Conservation (phyloP, 1,140 invertebrate genomes). For the Frieseomelitta varia region DNA sequence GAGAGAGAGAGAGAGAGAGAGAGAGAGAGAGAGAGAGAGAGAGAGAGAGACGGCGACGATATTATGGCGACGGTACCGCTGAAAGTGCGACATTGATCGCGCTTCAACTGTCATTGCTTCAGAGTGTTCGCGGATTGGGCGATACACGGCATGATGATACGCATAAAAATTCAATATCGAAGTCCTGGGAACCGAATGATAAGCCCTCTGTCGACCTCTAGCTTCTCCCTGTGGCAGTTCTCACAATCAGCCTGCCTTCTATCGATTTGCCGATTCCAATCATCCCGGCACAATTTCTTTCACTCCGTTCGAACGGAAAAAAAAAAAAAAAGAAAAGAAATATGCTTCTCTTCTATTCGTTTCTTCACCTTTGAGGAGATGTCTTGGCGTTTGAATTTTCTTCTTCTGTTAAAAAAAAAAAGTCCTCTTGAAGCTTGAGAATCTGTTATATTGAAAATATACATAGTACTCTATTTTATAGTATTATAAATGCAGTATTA, state of each 20-base stretch:
- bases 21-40: too few species aligned
- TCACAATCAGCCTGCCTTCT: not conserved
- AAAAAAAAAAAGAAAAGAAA: not conserved
- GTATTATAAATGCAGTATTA: too few species aligned
- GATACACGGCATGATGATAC: too few species aligned
- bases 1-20: too few species aligned
- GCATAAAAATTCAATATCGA: conserved; percentile 1
- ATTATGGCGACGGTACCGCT: too few species aligned
- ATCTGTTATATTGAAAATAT: not conserved
- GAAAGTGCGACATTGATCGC: not conserved
- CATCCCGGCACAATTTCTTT: too few species aligned
- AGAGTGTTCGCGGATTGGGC: too few species aligned
- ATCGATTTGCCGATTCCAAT: not conserved
- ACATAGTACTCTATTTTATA: not conserved
- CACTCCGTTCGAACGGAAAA: too few species aligned
- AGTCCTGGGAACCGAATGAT: not conserved
- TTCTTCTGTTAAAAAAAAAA: not conserved
- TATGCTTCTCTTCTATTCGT: not conserved
- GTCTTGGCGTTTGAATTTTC: too few species aligned
- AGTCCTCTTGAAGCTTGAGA: not conserved
- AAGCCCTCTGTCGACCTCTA: not conserved
- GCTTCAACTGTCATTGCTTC: too few species aligned
- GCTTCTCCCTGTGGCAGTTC: not conserved
- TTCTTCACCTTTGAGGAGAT: not conserved
- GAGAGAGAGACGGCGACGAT: too few species aligned